These are phyloP conservation scores for Hoplodrina blanda DNA, from an alignment of 2,888 invertebrate species.

Conservation along the genomic window DNA sequence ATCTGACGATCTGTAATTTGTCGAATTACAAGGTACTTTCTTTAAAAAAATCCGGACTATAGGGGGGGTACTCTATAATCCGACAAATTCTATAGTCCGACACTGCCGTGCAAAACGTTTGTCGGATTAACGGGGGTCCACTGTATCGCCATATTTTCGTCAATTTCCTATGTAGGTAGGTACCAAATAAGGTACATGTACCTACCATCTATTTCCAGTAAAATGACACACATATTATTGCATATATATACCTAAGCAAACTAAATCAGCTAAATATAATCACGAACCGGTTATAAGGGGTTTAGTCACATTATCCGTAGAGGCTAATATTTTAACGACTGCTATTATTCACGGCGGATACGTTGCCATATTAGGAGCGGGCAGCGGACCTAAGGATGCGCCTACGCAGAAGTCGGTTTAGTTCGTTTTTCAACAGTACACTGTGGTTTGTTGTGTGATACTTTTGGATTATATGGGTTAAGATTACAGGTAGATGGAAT, in stretches of 20 bases:
- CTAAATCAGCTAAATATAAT: constrained; percentile 47
- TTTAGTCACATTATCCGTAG: constrained; percentile 62
- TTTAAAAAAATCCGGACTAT: too few species aligned
- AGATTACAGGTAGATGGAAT: background rate
- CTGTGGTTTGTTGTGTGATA: constrained; percentile 24
- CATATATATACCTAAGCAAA: constrained; percentile 12
- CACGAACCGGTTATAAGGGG: constrained; percentile 55
- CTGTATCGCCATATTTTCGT: background rate
- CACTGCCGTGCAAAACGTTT: too few species aligned
- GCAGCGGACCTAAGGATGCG: constrained; percentile 62
- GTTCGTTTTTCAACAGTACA: constrained; percentile 60
- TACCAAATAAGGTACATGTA: too few species aligned
- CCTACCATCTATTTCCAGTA: constrained; percentile 22
- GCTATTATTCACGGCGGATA: constrained; percentile 68
- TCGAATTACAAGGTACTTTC: too few species aligned
- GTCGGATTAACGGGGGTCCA: too few species aligned
- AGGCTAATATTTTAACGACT: constrained; percentile 58
- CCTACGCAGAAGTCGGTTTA: constrained; percentile 70
- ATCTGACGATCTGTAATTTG: too few species aligned
- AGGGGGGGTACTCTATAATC: too few species aligned
- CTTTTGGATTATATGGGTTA: background rate
- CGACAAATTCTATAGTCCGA: too few species aligned
- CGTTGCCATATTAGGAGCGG: constrained; percentile 71
- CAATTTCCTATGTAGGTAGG: background rate
- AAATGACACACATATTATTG: constrained; percentile 41